Base-by-base conservation (phyloP, 2,113 vertebrate species). In the Mustela nigripes region DNA sequence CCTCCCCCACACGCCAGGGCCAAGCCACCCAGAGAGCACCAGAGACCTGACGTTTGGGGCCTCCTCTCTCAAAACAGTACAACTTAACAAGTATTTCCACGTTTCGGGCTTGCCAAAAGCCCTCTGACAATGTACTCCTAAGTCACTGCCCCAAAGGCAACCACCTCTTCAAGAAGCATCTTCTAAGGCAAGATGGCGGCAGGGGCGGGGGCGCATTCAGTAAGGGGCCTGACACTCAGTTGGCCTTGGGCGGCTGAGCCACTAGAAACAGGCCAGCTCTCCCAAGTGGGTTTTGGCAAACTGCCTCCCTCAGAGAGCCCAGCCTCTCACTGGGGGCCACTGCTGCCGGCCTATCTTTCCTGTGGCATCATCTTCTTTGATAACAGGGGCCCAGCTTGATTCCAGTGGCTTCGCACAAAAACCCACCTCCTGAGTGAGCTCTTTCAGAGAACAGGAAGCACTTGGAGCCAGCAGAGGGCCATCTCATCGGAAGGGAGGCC, bases 381-480 rank as follows among this genome's bases (percentile, higher is more conserved):
- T 97, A 99, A 98, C 96, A 98, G 98, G 98, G 99, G 99, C 98
- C 99, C 99, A 99, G 98, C 98, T 97, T 90, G 98, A 98, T 98
- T 99, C 98, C 98, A 98, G 98, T 98, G 98, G 98, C 99, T 98
- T 98, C 65, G 76, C 98, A 98, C 98, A 99, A 98, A 98, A 98
- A 95, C 96, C 98, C 98, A 98, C 87, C 98, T 98, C 98, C 98
- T 98, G 95, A 14, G 98, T 31, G 3, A 98, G 99, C 98, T 98
- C 99, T 98, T 99, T 99, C 99, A 99, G 99, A 99, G 99, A 98
- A 95, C 98, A 99, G 99, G 99, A 99, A 99, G 98, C 98, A 4
- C 98, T 87, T 88, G 97, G 96, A 98, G 98, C 99, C 98, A 91
- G 98, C 98, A 98, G 98, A 99, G 98, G 98, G 98, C 98, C 99